Conservation (phyloP, 1,140 invertebrate genomes). For the Halictus rubicundus region DNA sequence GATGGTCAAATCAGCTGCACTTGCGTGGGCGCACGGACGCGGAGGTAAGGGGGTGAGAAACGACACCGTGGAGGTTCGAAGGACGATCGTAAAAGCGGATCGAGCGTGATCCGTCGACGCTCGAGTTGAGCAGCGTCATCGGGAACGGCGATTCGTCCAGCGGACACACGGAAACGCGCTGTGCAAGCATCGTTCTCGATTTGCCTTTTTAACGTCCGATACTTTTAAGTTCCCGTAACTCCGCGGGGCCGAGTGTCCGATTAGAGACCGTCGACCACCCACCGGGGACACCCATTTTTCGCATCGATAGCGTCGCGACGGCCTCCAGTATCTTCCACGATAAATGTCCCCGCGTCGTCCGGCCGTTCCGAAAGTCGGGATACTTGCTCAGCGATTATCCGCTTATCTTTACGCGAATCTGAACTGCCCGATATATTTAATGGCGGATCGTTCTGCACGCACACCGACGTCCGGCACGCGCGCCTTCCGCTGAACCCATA, state of each 20-base stretch:
- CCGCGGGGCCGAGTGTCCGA: neutral
- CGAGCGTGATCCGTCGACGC: neutral
- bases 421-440: slow-evolving; percentile 30
- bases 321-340: neutral
- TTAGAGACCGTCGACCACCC: neutral
- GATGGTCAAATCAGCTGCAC: too few species aligned
- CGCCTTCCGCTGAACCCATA: too few species aligned
- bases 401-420: slow-evolving; percentile 30
- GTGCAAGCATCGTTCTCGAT: neutral
- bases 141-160: neutral
- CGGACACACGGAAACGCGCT: too few species aligned
- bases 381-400: neutral
- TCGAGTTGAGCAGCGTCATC: neutral
- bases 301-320: neutral
- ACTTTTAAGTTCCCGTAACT: slow-evolving; percentile 1
- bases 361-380: neutral
- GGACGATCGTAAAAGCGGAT: slow-evolving; percentile 12
- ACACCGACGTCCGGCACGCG: too few species aligned
- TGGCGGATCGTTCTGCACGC: slow-evolving; percentile 5
- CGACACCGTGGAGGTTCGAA: neutral
- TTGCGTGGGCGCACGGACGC: too few species aligned
- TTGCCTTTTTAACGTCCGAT: neutral
- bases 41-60: too few species aligned
- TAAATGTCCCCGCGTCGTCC: too few species aligned
- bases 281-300: neutral